Conservation (phyloP, 2,113 vertebrate genomes). For the Arizona elegans region DNA sequence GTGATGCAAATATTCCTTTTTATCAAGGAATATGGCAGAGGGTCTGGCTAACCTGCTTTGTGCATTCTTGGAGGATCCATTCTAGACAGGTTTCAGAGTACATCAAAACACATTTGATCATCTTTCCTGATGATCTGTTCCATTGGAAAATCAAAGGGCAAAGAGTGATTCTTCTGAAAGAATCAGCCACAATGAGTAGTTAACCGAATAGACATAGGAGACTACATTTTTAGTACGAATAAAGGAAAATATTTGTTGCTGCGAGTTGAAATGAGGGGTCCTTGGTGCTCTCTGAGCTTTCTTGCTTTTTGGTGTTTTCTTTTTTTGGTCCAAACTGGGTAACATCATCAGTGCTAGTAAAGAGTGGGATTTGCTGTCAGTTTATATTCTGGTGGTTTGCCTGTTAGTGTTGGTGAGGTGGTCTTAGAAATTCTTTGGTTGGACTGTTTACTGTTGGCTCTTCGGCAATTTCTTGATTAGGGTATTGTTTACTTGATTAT, state of each 20-base stretch:
- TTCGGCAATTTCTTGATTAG: no score
- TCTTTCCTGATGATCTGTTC: background rate
- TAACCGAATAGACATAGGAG: background rate
- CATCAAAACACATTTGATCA: background rate
- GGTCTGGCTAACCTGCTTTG: background rate
- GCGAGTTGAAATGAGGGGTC: background rate
- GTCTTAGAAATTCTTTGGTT: background rate
- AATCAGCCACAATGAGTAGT: background rate
- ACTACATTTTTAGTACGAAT: background rate
- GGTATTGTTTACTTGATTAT: no score
- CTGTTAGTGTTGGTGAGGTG: background rate
- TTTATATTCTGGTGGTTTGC: background rate
- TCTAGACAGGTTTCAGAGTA: background rate
- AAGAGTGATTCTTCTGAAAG: background rate
- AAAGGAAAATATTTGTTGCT: background rate
- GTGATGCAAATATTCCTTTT: background rate
- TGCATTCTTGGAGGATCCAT: background rate
- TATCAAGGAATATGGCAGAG: background rate
- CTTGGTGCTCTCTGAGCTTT: background rate
- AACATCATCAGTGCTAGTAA: background rate
- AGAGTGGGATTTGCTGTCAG: background rate
- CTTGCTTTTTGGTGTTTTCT: background rate
- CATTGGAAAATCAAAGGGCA: background rate
- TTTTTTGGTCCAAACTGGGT: background rate
- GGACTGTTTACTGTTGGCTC: no score